phyloP scores from a whole-genome alignment of 2,113 vertebrate species.

The Notarius lentiginosus region DNA sequence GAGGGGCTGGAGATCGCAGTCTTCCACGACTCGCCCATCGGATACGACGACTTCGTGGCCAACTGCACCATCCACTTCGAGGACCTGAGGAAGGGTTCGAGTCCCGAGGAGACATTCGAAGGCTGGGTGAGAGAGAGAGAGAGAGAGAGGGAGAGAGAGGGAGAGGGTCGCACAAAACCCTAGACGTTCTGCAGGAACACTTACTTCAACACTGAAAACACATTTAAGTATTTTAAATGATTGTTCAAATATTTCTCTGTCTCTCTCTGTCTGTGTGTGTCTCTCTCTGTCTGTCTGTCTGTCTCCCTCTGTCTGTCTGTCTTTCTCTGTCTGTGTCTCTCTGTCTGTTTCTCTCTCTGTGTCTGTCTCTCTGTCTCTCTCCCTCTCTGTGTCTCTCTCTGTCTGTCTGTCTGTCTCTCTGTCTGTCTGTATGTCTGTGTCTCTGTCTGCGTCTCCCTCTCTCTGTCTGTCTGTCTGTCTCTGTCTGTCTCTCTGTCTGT shows the following conservation, averaged over 20 bases:
- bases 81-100: constrained; percentile 81
- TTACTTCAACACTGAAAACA: background rate
- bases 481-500: too few species aligned
- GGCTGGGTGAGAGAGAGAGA: constrained; percentile 87
- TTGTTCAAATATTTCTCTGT: background rate
- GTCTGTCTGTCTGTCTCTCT: too few species aligned
- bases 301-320: too few species aligned
- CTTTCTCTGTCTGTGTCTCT: too few species aligned
- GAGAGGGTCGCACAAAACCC: background rate
- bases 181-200: background rate
- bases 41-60: constrained; percentile 97
- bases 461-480: too few species aligned
- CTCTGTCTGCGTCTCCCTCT: too few species aligned
- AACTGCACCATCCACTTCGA: constrained; percentile 90
- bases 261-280: too few species aligned
- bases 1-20: constrained; percentile 87
- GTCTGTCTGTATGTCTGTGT: too few species aligned
- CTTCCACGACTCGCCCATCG: constrained; percentile 95
- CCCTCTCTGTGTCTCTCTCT: too few species aligned
- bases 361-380: too few species aligned
- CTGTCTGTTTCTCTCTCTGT: too few species aligned
- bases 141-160: background rate
- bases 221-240: background rate
- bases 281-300: too few species aligned
- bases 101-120: constrained; percentile 82